Evolutionary conservation across 1,140 invertebrate species (phyloP), one percentile per base, ranked within the genome.

Genomic region (Trachelipus rathkii): DNA sequence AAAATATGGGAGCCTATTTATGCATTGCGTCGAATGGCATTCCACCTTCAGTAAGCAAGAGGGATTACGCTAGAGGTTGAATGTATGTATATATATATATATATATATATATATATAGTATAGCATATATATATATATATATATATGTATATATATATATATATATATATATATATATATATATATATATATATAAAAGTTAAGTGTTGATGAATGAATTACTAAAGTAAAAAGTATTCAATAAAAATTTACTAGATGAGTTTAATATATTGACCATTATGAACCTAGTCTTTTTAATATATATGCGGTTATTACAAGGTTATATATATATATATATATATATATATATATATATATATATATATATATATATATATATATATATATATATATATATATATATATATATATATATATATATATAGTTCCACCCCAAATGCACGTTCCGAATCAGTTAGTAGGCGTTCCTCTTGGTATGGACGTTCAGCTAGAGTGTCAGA

Each of bases 1-100:
- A 89, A 60, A 93, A 96, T 84, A 95, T 95, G 91, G 94, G 94
- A 10, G 89, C 89, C 60, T 95, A 95, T 85, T 88, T 94, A 69
- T 96, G 94, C 86, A 95, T 95, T 80, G 93, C 94, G 13, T 92
- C 89, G 80, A 95, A 95, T 85, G 92, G 92, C 69, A 88, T 95
- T 71, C 93, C 93, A 19, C 92, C 92, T 24, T 89, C 91, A 69
- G 90, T 93, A 82, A 93, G 91, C 85, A 93, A 94, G 85, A 88
- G 92, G 92, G 81, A 92, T 94, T 82, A 89, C 89, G 81, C 89
- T 94, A 81, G 91, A 89, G 85, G 92, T 94, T 79, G 90, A 93
- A 84, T 94, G 93, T 94, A 87, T 92, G 92, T 70, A 70, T 70
- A 70, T 70, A 70, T 70, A 70, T 70, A 70, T 70, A 70, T 24